These are phyloP conservation scores for Phoronis australis DNA, from an alignment of 2,888 invertebrate genomes.

Conservation along the genomic window DNA sequence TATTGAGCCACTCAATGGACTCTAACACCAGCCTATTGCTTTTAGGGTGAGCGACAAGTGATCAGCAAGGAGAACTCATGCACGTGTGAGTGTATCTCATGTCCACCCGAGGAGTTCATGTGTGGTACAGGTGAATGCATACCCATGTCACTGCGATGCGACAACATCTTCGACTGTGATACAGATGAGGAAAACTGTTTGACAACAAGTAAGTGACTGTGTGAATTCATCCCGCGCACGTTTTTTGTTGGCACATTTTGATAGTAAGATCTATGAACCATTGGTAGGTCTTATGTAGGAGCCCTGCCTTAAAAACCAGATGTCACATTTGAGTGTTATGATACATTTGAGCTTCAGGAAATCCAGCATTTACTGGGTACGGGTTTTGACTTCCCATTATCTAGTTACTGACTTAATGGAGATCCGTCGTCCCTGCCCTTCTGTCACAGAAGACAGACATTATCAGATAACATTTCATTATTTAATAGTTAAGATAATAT, in stretches of 20 bases:
- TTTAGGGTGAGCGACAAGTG: not conserved
- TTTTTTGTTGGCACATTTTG: not conserved
- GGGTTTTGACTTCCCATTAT: too few relatives aligned
- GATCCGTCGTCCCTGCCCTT: too few relatives aligned
- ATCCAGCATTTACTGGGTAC: too few relatives aligned
- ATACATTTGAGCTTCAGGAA: too few relatives aligned
- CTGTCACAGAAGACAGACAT: too few relatives aligned
- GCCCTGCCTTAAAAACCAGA: too few relatives aligned
- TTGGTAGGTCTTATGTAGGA: too few relatives aligned
- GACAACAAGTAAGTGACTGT: slow-evolving; percentile 3
- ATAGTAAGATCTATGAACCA: too few relatives aligned
- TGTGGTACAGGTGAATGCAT: slow-evolving; percentile 4
- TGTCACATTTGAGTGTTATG: too few relatives aligned
- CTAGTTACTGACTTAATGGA: too few relatives aligned
- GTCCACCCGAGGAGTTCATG: slow-evolving; percentile 2
- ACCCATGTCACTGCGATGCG: slow-evolving; percentile 3
- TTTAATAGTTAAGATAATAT: too few relatives aligned
- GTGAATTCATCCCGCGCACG: not conserved
- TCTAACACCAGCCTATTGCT: not conserved
- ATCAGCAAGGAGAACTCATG: slow-evolving; percentile 58
- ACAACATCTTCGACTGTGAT: slow-evolving; percentile 5
- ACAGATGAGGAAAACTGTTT: slow-evolving; percentile 66
- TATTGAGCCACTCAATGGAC: not conserved
- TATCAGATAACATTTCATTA: too few relatives aligned
- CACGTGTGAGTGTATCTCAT: slow-evolving; percentile 62